These are phyloP conservation scores for Salvelinus alpinus DNA, from an alignment of 2,113 vertebrate species.

Conservation along the genomic window DNA sequence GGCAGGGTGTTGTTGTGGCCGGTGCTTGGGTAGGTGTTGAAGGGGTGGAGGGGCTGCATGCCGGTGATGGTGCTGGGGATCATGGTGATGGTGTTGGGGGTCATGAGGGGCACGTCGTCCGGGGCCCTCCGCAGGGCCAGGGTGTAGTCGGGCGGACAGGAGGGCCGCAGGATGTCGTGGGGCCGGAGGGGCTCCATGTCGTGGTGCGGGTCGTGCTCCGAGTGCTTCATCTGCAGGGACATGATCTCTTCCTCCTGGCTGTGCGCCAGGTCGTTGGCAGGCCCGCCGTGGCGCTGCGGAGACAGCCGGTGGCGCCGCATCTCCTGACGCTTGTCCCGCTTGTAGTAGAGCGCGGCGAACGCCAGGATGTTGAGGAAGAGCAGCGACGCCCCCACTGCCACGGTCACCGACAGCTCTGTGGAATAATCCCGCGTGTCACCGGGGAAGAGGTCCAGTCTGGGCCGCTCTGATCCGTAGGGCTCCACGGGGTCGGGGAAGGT, in stretches of 20 bases:
- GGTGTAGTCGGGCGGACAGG: slow-evolving; percentile 91
- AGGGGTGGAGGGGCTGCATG: slow-evolving; percentile 87
- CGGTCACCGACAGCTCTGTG: slow-evolving; percentile 89
- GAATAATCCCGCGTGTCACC: slow-evolving; percentile 89
- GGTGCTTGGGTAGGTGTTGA: slow-evolving; percentile 83
- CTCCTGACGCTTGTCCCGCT: slow-evolving; percentile 89
- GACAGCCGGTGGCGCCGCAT: slow-evolving; percentile 83
- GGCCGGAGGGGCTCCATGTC: slow-evolving; percentile 84
- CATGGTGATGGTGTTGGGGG: slow-evolving; percentile 91
- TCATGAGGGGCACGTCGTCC: slow-evolving; percentile 87
- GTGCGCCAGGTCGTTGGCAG: slow-evolving; percentile 83
- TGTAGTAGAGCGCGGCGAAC: slow-evolving; percentile 92
- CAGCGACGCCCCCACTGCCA: slow-evolving; percentile 87
- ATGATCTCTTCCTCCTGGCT: slow-evolving; percentile 91
- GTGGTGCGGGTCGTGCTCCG: slow-evolving; percentile 79
- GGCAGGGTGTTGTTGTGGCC: slow-evolving; percentile 89
- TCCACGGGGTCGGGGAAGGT: slow-evolving; percentile 72
- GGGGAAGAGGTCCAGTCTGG: slow-evolving; percentile 78
- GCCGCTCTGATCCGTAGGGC: slow-evolving; percentile 62
- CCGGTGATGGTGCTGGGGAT: slow-evolving; percentile 86
- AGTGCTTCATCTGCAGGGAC: slow-evolving; percentile 88
- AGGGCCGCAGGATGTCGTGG: slow-evolving; percentile 84
- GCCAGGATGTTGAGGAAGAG: slow-evolving; percentile 94
- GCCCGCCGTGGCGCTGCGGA: slow-evolving; percentile 76
- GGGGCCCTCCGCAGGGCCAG: slow-evolving; percentile 87